Evolutionary conservation across 2,888 invertebrate species (phyloP).

Genomic region (Brachynemurus nebulosus): DNA sequence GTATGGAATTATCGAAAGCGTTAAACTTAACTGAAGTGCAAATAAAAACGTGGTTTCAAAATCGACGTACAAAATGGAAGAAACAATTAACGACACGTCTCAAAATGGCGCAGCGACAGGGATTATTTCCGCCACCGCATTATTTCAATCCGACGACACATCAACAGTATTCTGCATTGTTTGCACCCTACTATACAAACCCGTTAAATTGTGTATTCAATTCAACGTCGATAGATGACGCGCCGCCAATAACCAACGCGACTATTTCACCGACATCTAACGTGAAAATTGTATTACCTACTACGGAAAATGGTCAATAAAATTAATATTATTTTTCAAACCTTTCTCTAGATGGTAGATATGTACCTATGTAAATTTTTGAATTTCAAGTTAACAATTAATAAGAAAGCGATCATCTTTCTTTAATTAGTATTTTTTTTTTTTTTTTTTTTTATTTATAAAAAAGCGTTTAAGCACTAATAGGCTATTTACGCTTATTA

Average conservation of each 20-base stretch:
- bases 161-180: conserved; percentile 45
- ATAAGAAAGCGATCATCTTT: no score
- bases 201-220: conserved; percentile 48
- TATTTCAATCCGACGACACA: conserved; percentile 44
- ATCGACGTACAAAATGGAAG: conserved; percentile 93
- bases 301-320: no score
- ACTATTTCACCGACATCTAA: conserved; percentile 18
- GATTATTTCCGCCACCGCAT: conserved; percentile 50
- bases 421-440: no score
- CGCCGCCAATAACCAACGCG: conserved; percentile 20
- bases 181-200: conserved; percentile 43
- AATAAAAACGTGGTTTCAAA: conserved; percentile 79
- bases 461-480: no score
- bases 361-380: no score
- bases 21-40: conserved; percentile 80
- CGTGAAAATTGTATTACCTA: conserved; percentile 11
- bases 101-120: conserved; percentile 79
- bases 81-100: conserved; percentile 84
- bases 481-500: no score
- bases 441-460: no score
- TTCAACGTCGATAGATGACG: conserved; percentile 34
- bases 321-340: no score
- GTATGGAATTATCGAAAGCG: conserved; percentile 84
- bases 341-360: no score
- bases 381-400: no score